Conservation (phyloP, 2,113 vertebrate genomes). For the Bubo scandiacus region DNA sequence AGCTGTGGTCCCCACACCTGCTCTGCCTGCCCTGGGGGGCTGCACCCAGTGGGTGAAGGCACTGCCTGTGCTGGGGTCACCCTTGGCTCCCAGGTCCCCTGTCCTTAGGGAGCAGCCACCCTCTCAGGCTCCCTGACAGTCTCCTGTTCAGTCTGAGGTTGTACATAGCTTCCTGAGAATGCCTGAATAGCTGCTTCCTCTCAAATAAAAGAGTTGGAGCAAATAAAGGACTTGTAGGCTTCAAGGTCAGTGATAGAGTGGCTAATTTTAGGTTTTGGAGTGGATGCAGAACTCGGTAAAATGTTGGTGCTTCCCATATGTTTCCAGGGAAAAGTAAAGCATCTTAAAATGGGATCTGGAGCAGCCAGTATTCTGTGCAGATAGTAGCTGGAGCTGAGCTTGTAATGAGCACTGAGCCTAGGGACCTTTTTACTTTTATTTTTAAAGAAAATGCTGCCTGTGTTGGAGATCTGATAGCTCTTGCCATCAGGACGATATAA, state of each 20-base stretch:
- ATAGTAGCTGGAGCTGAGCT: not conserved
- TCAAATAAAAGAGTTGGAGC: not conserved
- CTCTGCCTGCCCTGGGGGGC: too few relatives aligned
- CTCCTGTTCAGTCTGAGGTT: not conserved
- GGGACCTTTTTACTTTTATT: not conserved
- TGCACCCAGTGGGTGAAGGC: fast-evolving
- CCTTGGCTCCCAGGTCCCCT: not conserved
- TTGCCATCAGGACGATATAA: too few relatives aligned
- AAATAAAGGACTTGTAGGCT: not conserved
- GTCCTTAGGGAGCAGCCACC: not conserved
- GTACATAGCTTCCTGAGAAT: not conserved
- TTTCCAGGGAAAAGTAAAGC: not conserved
- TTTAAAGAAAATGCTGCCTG: not conserved
- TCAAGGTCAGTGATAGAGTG: not conserved
- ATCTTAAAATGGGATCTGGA: not conserved
- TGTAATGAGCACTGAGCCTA: not conserved
- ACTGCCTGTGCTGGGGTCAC: not conserved
- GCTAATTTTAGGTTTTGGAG: not conserved
- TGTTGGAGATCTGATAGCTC: not conserved
- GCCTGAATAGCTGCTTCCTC: not conserved
- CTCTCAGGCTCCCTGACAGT: fast-evolving
- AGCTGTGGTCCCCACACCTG: not conserved
- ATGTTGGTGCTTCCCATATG: not conserved
- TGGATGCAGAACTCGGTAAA: not conserved
- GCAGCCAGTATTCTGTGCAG: not conserved